phyloP scores from a whole-genome alignment of 2,113 vertebrate genomes.

The Macaca mulatta region DNA sequence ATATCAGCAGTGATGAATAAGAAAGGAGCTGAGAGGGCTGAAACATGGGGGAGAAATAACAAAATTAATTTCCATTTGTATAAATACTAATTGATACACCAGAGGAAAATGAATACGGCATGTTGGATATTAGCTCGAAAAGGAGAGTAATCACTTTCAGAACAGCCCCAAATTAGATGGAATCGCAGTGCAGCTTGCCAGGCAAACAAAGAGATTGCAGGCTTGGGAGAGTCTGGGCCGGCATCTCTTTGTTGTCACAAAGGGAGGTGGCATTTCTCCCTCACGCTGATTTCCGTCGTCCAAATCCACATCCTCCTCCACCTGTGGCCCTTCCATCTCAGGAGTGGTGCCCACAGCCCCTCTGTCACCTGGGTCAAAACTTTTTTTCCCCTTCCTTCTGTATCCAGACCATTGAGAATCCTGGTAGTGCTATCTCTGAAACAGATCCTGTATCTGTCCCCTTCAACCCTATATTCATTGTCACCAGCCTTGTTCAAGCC shows the following conservation, averaged over 20 bases:
- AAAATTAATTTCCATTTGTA: conserved; percentile 73
- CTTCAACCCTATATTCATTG: not conserved
- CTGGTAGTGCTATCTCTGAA: not conserved
- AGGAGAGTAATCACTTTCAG: not conserved
- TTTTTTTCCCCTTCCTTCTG: not conserved
- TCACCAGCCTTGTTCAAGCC: fast-evolving
- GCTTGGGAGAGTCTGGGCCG: not conserved
- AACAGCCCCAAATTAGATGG: not conserved
- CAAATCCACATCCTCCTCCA: not conserved
- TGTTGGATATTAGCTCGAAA: conserved; percentile 11
- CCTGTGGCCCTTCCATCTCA: not conserved
- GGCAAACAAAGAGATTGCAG: not conserved
- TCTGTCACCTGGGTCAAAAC: not conserved
- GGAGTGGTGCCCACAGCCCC: fast-evolving
- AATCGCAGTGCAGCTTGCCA: not conserved
- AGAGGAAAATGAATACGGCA: conserved; percentile 59
- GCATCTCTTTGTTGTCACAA: not conserved
- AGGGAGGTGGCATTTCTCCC: not conserved
- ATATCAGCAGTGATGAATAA: conserved; percentile 67
- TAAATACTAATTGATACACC: conserved; percentile 74
- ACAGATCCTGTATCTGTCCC: not conserved
- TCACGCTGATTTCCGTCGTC: not conserved
- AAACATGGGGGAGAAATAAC: conserved; percentile 60
- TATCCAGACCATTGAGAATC: not conserved
- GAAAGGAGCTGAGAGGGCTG: conserved; percentile 54